Evolutionary conservation across 2,888 invertebrate species (phyloP), one percentile per base, ranked within the genome.

Genomic region (Allolobophora icterica): DNA sequence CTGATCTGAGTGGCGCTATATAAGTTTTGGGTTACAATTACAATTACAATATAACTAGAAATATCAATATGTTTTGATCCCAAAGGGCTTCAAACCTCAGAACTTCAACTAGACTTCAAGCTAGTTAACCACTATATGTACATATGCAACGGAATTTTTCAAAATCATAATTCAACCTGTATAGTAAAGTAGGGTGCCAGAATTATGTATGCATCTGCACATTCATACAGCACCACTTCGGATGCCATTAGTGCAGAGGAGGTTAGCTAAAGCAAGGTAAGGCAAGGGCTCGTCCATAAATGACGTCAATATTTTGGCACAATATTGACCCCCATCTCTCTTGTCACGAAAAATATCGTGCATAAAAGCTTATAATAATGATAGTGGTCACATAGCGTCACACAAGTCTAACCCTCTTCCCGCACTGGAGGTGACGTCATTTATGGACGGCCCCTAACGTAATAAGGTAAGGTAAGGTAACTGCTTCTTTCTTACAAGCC

Each of bases 231-330:
- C 71, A 71, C 71, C 30, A 71, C 8, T n/a, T 8, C 0, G 8
- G n/a, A 71, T n/a, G n/a, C 71, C 71, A 71, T 71, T 71, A 71
- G n/a, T n/a, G 71, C 30, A 71, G 71, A 71, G 71, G 71, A 71
- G 8, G 71, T 3, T 58, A 30, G 58, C 17, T 8, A 71, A 71
- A n/a, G 11, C 24, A 52, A 52, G 24, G 24, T 11, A 52, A 52
- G 52, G 24, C 3, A 42, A 1, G 17, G 13, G n/a, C n/a, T n/a
- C n/a, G n/a, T n/a, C n/a, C n/a, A n/a, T n/a, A n/a, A n/a, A n/a
- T n/a, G n/a, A n/a, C n/a, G n/a, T n/a, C n/a, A n/a, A n/a, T n/a
- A n/a, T n/a, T n/a, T n/a, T n/a, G n/a, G n/a, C n/a, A n/a, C n/a
- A n/a, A n/a, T n/a, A n/a, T n/a, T n/a, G n/a, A n/a, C n/a, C n/a